These are phyloP conservation scores for Palythoa caribaeorum DNA, from an alignment of 92 coral and sea anemone genomes.

Conservation along the genomic window DNA sequence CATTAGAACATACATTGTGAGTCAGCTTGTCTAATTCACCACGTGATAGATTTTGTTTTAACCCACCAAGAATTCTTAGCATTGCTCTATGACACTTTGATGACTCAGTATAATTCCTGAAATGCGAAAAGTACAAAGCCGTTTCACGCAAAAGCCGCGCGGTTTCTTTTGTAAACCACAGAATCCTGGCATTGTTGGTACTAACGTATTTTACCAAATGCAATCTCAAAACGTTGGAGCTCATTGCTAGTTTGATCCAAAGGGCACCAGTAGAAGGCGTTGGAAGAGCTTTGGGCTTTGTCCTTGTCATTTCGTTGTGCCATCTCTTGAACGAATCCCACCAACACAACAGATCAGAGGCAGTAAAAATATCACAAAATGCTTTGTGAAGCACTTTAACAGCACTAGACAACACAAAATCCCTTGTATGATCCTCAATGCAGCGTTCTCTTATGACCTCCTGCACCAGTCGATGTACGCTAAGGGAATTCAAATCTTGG, in stretches of 20 bases:
- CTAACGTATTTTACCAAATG: neutral
- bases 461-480: slow-evolving; percentile 61
- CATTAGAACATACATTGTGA: neutral
- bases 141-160: slow-evolving; percentile 31
- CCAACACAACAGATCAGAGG: slow-evolving; percentile 16
- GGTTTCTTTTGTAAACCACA: slow-evolving; percentile 17
- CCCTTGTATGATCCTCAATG: slow-evolving; percentile 39
- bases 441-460: too few species aligned
- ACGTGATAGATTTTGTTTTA: neutral
- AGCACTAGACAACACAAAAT: slow-evolving; percentile 26
- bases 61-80: slow-evolving; percentile 5
- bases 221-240: neutral
- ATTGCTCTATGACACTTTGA: neutral
- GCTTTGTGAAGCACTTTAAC: too few species aligned
- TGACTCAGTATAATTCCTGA: neutral
- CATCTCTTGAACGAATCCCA: neutral
- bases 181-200: neutral
- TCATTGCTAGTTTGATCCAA: slow-evolving; percentile 17
- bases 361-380: slow-evolving; percentile 40
- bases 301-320: neutral
- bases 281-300: neutral
- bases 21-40: slow-evolving; percentile 16
- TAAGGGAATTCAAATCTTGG: neutral
- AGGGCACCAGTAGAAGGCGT: neutral
- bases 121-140: slow-evolving; percentile 13